phyloP scores from a whole-genome alignment of 2,113 vertebrate species.

The Circaetus gallicus region DNA sequence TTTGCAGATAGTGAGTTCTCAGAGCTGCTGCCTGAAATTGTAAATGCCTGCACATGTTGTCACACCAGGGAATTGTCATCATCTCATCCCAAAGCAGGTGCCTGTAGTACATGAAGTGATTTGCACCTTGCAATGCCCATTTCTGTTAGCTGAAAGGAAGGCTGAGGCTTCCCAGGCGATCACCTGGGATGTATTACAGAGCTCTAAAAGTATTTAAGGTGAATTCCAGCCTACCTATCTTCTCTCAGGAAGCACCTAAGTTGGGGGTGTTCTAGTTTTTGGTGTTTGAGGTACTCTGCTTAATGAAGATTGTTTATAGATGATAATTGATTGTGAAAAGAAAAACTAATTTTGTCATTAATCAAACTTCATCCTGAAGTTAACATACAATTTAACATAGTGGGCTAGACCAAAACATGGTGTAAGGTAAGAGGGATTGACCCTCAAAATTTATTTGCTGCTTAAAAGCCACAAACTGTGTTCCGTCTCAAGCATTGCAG shows the following conservation, averaged over 20 bases:
- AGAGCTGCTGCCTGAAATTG: neutral
- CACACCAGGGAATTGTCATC: neutral
- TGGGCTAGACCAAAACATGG: neutral
- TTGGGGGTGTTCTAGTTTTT: fast-evolving
- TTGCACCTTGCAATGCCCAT: neutral
- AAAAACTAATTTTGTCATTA: neutral
- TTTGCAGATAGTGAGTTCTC: neutral
- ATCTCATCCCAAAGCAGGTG: neutral
- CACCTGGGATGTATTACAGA: neutral
- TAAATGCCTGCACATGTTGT: neutral
- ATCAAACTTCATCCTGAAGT: neutral
- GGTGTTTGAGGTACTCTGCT: neutral
- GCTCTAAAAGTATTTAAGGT: neutral
- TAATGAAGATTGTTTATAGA: neutral
- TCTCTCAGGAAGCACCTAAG: neutral
- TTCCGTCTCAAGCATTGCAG: neutral
- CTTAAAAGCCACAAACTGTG: fast-evolving
- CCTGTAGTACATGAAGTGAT: neutral
- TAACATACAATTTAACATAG: neutral
- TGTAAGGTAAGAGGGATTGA: neutral
- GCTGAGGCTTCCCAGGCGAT: neutral
- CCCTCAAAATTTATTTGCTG: neutral
- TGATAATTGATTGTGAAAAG: neutral
- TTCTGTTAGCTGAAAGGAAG: neutral
- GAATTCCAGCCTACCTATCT: fast-evolving